phyloP scores from a whole-genome alignment of 2,797 vertebrate genomes.

The Oreochromis mossambicus region DNA sequence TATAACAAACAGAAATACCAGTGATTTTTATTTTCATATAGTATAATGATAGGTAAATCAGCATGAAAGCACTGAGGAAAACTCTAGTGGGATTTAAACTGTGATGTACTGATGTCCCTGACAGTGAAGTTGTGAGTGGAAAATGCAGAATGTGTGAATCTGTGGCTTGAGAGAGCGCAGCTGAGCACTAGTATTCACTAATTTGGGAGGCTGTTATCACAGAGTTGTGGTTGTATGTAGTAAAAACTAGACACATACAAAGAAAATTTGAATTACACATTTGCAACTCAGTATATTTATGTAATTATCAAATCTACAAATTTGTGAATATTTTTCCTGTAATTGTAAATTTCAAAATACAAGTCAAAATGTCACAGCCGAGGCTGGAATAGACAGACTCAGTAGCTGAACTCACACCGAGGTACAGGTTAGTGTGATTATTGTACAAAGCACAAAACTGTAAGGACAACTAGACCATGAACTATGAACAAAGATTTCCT shows the following conservation, averaged over 20 bases:
- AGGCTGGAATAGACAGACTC: neutral
- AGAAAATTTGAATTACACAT: neutral
- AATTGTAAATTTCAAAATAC: neutral
- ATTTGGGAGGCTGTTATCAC: neutral
- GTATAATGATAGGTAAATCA: neutral
- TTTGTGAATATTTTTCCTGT: neutral
- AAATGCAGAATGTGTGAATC: neutral
- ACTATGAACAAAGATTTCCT: neutral
- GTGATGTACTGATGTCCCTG: neutral
- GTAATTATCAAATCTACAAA: neutral
- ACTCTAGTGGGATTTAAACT: neutral
- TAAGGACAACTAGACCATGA: neutral
- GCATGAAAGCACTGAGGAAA: neutral
- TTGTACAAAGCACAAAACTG: neutral
- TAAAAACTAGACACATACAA: neutral
- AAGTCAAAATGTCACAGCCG: accelerated
- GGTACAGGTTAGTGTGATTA: neutral
- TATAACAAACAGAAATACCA: neutral
- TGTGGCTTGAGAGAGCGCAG: neutral
- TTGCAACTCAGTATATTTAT: neutral
- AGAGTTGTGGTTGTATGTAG: neutral
- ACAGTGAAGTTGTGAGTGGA: neutral
- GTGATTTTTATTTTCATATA: neutral
- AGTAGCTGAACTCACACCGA: neutral
- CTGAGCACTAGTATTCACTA: neutral